Base-by-base conservation (phyloP, 2,113 vertebrate genomes). In the Upupa epops region DNA sequence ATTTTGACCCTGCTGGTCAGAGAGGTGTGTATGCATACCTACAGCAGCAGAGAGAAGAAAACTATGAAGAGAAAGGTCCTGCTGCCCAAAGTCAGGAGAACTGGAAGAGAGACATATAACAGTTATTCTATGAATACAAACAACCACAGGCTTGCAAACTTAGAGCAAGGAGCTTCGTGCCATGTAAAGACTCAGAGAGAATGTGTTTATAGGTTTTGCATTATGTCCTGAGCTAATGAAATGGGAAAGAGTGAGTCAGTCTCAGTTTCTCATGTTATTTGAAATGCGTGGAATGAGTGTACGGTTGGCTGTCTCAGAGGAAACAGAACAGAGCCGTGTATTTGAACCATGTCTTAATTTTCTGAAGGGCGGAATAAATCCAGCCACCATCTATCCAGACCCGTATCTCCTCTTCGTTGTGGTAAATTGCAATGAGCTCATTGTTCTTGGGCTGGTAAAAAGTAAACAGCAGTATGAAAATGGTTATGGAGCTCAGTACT, bases 191-290 rank as follows among this genome's bases (percentile, higher is more conserved):
- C 77, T 91, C 78, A 83, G 21, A 89, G 6, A 48, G 75, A 96
- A 90, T 64, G 49, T 96, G 92, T 97, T 97, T 97, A 94, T 92
- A 94, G 93, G 84, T 76, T 95, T 87, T 84, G 90, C 76, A 95
- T 96, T 95, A 92, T 97, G 95, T 95, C 86, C 70, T 42, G 48
- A 95, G 78, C 59, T 91, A 95, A 89, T 56, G 82, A 96, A 96
- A 95, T 37, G 86, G 92, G 88, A 97, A 97, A 96, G 48, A 95
- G 86, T 95, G 88, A 94, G 79, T 96, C 95, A 96, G 82, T 87
- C 75, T 88, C 95, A 92, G 82, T 75, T 93, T 95, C 93, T 96
- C 58, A 16, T 87, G 77, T 74, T 96, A 86, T 94, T 96, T 22
- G 13, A 95, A 92, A 93, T 0, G 3, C 65, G 68, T 64, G 85